Evolutionary conservation across 2,113 vertebrate genomes (phyloP), one percentile per base, ranked within the genome.

Genomic region (Oceanites oceanicus): DNA sequence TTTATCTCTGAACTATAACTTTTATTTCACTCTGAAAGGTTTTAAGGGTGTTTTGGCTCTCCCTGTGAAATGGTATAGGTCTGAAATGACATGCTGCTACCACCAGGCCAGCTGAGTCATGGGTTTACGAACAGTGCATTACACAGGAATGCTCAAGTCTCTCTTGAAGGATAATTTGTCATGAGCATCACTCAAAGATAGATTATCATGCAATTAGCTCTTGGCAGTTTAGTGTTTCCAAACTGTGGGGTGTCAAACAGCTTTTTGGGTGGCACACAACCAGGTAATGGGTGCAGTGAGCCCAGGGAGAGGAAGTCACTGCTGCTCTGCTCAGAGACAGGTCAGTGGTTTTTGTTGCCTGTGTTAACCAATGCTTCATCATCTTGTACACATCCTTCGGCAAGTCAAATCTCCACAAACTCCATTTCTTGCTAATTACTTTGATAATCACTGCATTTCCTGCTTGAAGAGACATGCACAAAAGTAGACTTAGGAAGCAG

Each of bases 311-410:
- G 56, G 80, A 72, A 80, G 42, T 27, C 3, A 3, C 15, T 71
- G 80, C 63, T 73, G 79, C 22, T 93, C 6, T 84, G 19, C 29
- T 80, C 14, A 0, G n/a, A 63, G n/a, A 26, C 19, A 50, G 20
- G 36, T 38, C 62, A 16, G 9, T 66, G 36, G 0, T 62, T 68
- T 88, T 45, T 67, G 36, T n/a, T 74, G 27, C 25, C 38, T 29
- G 12, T 32, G n/a, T 34, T 73, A 94, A 68, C 47, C 47, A 58
- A 30, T 23, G 6, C 44, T 49, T 63, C 61, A 30, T 13, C 1
- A 0, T 40, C 52, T 23, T 15, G 19, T 75, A 73, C 32, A 6
- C 23, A 32, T 9, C n/a, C 71, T 47, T 42, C 1, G 1, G 26
- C 38, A 68, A 85, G 29, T 21, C n/a, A 82, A 40, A 34, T 9